Evolutionary conservation across 2,113 vertebrate genomes (phyloP).

Genomic region (Clinocottus analis): DNA sequence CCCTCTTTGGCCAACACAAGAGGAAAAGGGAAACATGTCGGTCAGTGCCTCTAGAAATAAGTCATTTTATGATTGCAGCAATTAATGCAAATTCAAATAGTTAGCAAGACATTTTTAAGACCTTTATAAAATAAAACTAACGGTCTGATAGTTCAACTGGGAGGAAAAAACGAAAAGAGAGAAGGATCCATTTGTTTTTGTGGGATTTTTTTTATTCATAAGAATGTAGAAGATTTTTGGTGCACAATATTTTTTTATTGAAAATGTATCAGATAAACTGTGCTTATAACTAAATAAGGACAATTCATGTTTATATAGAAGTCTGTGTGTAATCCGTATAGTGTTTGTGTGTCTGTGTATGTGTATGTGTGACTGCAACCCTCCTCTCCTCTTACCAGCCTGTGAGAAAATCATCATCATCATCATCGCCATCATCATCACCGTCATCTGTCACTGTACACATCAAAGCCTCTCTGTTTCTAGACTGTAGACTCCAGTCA

Average conservation of each 20-base stretch:
- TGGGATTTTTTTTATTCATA: conserved; percentile 10
- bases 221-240: conserved; percentile 12
- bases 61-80: conserved; percentile 38
- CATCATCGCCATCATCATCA: conserved; percentile 42
- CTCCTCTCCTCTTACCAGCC: conserved; percentile 24
- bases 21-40: conserved; percentile 11
- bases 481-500: conserved; percentile 53
- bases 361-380: conserved; percentile 1
- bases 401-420: conserved; percentile 40
- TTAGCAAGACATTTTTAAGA: conserved; percentile 22
- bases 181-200: conserved; percentile 25
- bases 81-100: conserved; percentile 43
- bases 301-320: too few species aligned
- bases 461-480: conserved; percentile 62
- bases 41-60: conserved; percentile 6
- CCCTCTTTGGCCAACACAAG: conserved; percentile 13
- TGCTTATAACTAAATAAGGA: background rate
- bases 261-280: too few species aligned
- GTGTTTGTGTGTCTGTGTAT: background rate
- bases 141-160: conserved; percentile 1
- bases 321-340: background rate
- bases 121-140: conserved; percentile 20
- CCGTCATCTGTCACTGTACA: conserved; percentile 54
- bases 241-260: background rate
- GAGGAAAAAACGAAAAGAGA: conserved; percentile 21